Evolutionary conservation across 2,113 vertebrate genomes (phyloP), one percentile per base, ranked within the genome.

Genomic region (Colossoma macropomum): DNA sequence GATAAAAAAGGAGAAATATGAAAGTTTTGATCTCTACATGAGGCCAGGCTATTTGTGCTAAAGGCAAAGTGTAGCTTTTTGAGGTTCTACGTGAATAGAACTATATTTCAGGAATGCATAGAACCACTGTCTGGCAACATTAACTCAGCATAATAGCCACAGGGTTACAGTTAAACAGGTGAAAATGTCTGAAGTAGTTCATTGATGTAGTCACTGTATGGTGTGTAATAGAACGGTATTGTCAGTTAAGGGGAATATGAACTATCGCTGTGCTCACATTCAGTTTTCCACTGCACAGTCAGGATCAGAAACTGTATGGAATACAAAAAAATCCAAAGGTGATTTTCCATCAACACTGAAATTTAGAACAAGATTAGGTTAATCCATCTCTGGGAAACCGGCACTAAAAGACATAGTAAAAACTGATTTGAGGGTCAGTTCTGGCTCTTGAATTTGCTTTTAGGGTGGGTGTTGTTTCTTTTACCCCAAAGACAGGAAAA

Each of bases 61-160:
- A 74, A 86, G 72, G 76, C 59, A 81, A 81, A 30, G 32, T 63
- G 34, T 50, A 75, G 27, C 62, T 80, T 79, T 85, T 74, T 89
- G 89, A 91, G 88, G 88, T 91, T 93, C 68, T 74, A 70, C 84
- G 81, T 85, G 81, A 73, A 85, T 88, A 86, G 79, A 90, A 88
- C 88, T 81, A 84, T 85, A 87, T 77, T 89, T 86, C 74, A 87
- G 91, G 89, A 91, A 92, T 95, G 93, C 94, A 95, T 94, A 95
- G 92, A 91, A 89, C 91, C 75, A 75, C 91, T 88, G 90, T 81
- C 87, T 90, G 80, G 86, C 88, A 90, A 76, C 82, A 59, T 82
- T 87, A 79, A 79, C 34, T 48, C 85, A 80, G 83, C 88, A 75
- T 87, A 54, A 71, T n/a, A 32, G 74, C 71, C 77, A 72, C 86